Base-by-base conservation (phyloP, 1,140 invertebrate species). In the Drosophila ohnishii region DNA sequence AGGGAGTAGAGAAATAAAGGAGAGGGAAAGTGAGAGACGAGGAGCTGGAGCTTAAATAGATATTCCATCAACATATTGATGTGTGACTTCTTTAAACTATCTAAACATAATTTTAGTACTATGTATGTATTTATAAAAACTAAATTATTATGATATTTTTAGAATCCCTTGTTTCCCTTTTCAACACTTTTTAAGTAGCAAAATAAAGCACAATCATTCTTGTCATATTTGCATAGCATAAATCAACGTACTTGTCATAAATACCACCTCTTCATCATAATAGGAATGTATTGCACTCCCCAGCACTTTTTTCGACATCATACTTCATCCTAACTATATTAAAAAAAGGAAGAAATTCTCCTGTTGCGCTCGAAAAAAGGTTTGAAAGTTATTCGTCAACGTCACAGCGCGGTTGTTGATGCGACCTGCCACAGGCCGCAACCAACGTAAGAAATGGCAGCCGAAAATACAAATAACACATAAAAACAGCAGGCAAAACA, bases 341-440 rank as follows among this genome's bases (percentile, higher is more conserved):
- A 11, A 39, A 53, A 71, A 53, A 71, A 70, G 28, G 30, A 30
- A 19, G 28, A 45, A 40, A 32, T 45, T 65, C 47, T 28, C 35
- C 64, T 73, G 44, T 47, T 34, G 51, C 34, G 19, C 25, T 35
- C 6, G 8, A 19, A 47, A 73, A 83, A 72, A 75, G 71, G 66
- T 80, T 65, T 72, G 59, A 72, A 71, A 80, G 80, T 84, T 84
- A 84, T 83, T 80, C 76, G 82, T 83, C 80, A 84, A 83, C 66
- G 80, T 83, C 80, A 79, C 32, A 44, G 61, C 47, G 48, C 48
- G 64, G 69, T 55, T 78, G 70, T 50, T 78, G 56, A 45, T 72
- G 75, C 69, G 30, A 71, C 69, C 40, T 48, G 34, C 69, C 44
- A 71, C 53, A 71, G 39, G 19, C 72, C 39, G 48, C 69, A 45